Conservation (phyloP, 2,888 invertebrate genomes). For the Unio pictorum region DNA sequence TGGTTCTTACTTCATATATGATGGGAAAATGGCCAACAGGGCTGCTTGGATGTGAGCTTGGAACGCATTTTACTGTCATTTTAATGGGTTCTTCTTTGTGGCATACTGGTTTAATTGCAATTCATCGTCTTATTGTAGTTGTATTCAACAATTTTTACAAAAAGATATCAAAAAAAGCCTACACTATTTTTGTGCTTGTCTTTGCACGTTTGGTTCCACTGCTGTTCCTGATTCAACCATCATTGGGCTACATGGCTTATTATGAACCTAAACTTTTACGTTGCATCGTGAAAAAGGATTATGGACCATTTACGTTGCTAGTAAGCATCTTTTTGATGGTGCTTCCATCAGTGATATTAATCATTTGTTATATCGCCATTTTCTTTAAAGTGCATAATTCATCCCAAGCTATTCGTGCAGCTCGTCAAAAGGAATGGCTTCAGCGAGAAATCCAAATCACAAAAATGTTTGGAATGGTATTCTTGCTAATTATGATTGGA, state of each 20-base stretch:
- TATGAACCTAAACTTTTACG: conserved; percentile 65
- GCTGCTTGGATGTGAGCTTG: conserved; percentile 61
- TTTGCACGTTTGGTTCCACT: conserved; percentile 65
- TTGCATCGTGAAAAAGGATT: conserved; percentile 62
- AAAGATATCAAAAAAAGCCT: conserved; percentile 65
- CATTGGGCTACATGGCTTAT: conserved; percentile 62
- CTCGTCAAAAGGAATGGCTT: conserved; percentile 60
- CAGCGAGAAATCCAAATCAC: conserved; percentile 69
- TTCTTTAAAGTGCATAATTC: conserved; percentile 66
- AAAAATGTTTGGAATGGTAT: conserved; percentile 71
- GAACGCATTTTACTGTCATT: conserved; percentile 65
- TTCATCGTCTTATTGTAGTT: conserved; percentile 68
- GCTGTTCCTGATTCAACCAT: conserved; percentile 61
- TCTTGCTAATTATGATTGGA: conserved; percentile 66
- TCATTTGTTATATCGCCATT: conserved; percentile 66
- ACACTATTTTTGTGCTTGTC: conserved; percentile 64
- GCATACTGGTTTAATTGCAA: conserved; percentile 68
- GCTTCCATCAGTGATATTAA: conserved; percentile 66
- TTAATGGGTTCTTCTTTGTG: conserved; percentile 67
- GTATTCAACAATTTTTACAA: conserved; percentile 66
- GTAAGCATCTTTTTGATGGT: conserved; percentile 65
- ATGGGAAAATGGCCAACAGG: conserved; percentile 62
- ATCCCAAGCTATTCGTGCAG: conserved; percentile 57
- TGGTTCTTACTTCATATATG: conserved; percentile 65
- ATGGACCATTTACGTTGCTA: conserved; percentile 61